Percentiles rank a stretch among this genome's conserved stretches.
Conservation (phyloP, 1,140 invertebrate species). For the Whitmania pigra region DNA sequence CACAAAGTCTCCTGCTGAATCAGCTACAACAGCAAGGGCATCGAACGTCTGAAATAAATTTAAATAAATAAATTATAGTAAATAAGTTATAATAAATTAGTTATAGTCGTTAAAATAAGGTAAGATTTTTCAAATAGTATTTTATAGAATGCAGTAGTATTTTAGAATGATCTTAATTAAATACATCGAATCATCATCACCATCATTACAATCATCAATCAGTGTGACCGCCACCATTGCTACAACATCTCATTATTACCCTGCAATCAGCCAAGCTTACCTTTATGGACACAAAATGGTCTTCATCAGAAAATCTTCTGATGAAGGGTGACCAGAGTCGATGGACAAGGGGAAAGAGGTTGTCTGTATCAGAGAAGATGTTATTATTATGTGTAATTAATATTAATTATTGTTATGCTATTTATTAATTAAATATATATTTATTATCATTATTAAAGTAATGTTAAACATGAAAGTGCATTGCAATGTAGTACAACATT, state of each 20-base stretch:
- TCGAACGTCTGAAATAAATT: conserved; percentile 25
- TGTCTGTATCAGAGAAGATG: conserved; percentile 27
- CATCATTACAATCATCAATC: not conserved
- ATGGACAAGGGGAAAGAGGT: conserved; percentile 34
- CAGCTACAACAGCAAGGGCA: conserved; percentile 27
- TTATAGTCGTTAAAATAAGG: too few relatives aligned
- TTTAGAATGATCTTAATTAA: too few relatives aligned
- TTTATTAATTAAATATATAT: too few relatives aligned
- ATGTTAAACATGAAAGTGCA: too few relatives aligned
- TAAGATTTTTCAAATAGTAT: too few relatives aligned
- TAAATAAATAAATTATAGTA: not conserved
- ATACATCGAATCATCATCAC: not conserved
- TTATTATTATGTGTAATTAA: too few relatives aligned
- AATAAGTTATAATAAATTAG: too few relatives aligned
- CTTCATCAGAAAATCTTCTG: conserved; percentile 33
- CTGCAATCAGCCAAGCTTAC: conserved; percentile 25
- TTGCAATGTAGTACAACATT: too few relatives aligned
- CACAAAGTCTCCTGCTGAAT: conserved; percentile 32
- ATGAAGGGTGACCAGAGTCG: conserved; percentile 33
- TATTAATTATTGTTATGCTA: too few relatives aligned
- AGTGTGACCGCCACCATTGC: not conserved
- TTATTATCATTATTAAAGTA: too few relatives aligned
- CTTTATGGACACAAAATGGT: conserved; percentile 34
- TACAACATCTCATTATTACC: not conserved
- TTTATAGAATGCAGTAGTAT: too few relatives aligned